These are phyloP conservation scores for Aphelinus certus DNA, from an alignment of 1,140 invertebrate species.

Conservation along the genomic window DNA sequence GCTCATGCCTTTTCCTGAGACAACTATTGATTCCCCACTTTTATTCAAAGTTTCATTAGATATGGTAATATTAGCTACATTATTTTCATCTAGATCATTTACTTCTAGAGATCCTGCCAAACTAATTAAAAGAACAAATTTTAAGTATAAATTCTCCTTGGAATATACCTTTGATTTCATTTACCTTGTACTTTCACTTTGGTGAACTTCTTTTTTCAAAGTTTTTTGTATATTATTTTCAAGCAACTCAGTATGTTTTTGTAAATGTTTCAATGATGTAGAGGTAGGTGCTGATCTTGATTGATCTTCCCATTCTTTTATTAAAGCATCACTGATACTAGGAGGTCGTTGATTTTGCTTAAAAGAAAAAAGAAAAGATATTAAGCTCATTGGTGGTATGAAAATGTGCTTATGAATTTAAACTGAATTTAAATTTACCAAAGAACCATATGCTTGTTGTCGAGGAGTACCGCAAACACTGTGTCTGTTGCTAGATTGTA, in stretches of 20 bases:
- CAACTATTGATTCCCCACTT: slow-evolving; percentile 60
- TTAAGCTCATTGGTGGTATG: too few relatives aligned
- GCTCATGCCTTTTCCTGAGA: slow-evolving; percentile 62
- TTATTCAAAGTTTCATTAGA: slow-evolving; percentile 63
- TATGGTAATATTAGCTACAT: slow-evolving; percentile 62
- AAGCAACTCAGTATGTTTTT: slow-evolving; percentile 51
- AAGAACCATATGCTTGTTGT: slow-evolving; percentile 61
- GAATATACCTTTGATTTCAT: not conserved
- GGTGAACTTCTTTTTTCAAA: slow-evolving; percentile 54
- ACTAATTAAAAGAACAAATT: slow-evolving; percentile 38
- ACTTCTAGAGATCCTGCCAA: slow-evolving; percentile 54
- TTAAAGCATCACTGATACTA: slow-evolving; percentile 64
- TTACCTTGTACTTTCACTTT: slow-evolving; percentile 55
- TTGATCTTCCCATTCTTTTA: slow-evolving; percentile 70
- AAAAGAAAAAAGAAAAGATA: too few relatives aligned
- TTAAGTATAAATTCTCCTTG: not conserved
- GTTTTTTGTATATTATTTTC: slow-evolving; percentile 52
- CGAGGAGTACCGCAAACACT: slow-evolving; percentile 66
- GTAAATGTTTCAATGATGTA: slow-evolving; percentile 62
- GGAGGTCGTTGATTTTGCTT: slow-evolving; percentile 65
- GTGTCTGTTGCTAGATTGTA: slow-evolving; percentile 66
- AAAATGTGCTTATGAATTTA: too few relatives aligned
- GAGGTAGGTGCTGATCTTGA: slow-evolving; percentile 70
- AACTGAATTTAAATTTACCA: slow-evolving; percentile 52
- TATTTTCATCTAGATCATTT: slow-evolving; percentile 55